Conservation (phyloP, 2,888 invertebrate genomes). For the Coelinius sp. region DNA sequence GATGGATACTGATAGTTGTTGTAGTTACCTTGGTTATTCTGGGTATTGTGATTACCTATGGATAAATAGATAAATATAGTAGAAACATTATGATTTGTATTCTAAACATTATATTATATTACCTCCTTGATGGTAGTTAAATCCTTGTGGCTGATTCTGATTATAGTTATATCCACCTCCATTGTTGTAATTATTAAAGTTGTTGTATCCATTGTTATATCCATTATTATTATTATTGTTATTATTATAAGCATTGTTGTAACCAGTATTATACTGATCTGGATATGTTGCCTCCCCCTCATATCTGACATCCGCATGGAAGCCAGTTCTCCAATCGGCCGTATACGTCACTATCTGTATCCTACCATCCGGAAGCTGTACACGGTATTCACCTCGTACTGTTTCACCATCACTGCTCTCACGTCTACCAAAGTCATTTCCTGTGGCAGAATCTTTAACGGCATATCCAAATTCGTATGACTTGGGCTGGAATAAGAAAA, state of each 20-base stretch:
- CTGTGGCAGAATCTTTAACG: conserved; percentile 82
- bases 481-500: conserved; percentile 73
- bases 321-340: conserved; percentile 85
- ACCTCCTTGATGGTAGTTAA: conserved; percentile 40
- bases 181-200: conserved; percentile 34
- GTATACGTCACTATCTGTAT: conserved; percentile 82
- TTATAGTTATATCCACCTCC: conserved; percentile 34
- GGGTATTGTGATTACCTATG: conserved; percentile 34
- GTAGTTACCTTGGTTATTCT: conserved; percentile 60
- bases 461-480: conserved; percentile 86
- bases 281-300: conserved; percentile 81
- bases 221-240: conserved; percentile 49
- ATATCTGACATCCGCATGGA: conserved; percentile 84
- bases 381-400: conserved; percentile 76
- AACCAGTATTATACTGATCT: conserved; percentile 71
- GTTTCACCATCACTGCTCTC: conserved; percentile 83
- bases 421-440: conserved; percentile 81
- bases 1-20: conserved; percentile 39
- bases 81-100: background rate
- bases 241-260: conserved; percentile 63
- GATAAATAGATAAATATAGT: no score
- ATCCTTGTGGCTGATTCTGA: conserved; percentile 40
- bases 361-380: conserved; percentile 76
- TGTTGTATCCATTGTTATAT: conserved; percentile 53
- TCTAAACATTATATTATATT: background rate